Base-by-base conservation (phyloP, 2,888 invertebrate genomes). In the Phania funesta region DNA sequence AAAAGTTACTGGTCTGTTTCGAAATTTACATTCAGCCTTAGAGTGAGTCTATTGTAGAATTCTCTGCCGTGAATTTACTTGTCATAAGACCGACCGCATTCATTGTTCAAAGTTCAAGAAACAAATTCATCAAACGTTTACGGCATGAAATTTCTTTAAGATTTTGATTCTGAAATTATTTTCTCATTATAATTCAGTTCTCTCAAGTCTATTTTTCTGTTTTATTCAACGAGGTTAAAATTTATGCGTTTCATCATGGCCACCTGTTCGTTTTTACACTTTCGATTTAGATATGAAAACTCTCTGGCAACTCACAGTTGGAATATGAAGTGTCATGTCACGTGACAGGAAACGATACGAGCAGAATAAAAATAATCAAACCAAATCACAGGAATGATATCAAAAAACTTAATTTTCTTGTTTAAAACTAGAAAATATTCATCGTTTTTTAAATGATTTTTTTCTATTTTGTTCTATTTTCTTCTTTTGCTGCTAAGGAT, bases 331-430 rank as follows among this genome's bases (percentile, higher is more conserved):
- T 56, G 62, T 68, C 48, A n/a, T n/a, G 54, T 81, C 76, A 81
- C 81, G 81, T 81, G 81, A 73, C 76, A 81, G 81, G 73, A 81
- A 81, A 73, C 67, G 18, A 67, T 77, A 76, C 11, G n/a, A n/a
- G n/a, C n/a, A n/a, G n/a, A 67, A 64, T n/a, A 54, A 80, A 41
- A 67, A 75, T 48, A 74, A 79, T 46, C 54, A 54, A 32, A 54
- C 13, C 70, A 9, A 60, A 22, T 54, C 50, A 48, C 35, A 54
- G 38, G 29, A 35, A 68, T 56, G 56, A 58, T 54, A 54, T 60
- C 52, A 70, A 62, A 70, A 67, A 73, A 75, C 73, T 68, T 50
- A 67, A 62, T 64, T 77, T 77, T 76, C 56, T 62, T 81, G 38
- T 77, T 77, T 41, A 29, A 62, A 56, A 48, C 52, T 22, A 44